Evolutionary conservation across 2,797 vertebrate species (phyloP), one percentile per base, ranked within the genome.

Genomic region (Sebastes itinus): DNA sequence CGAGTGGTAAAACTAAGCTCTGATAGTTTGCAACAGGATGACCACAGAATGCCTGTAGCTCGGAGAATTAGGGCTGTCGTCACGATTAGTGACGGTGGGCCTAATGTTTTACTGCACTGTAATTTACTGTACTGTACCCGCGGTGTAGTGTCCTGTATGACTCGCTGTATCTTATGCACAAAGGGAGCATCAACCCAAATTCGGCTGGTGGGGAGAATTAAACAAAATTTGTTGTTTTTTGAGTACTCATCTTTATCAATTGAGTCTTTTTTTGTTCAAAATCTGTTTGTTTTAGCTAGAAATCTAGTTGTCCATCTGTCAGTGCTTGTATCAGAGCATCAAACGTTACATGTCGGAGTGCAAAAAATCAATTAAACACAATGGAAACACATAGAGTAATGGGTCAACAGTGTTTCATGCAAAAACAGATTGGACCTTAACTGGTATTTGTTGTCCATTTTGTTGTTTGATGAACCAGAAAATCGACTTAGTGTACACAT

Each of bases 11-110:
- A 93, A 94, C 92, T 91, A 92, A 95, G 91, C 92, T 90, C 86
- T 89, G 91, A 95, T 94, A 86, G 89, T 93, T 92, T 94, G 90
- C 86, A 92, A 88, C 83, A 89, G 88, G 88, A 91, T 91, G 91
- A 93, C 90, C 91, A 92, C 76, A 89, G 87, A 90, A 90, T 58
- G 88, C 91, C 86, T 90, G 86, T 84, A 88, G 92, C 92, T 89
- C 3, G 38, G 91, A 91, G 91, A 95, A 93, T 94, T 92, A 91
- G 92, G 85, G 65, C 92, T 88, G 91, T 92, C 88, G 65, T 89
- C 88, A 82, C 65, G 38, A 93, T 94, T 93, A 92, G 93, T 83
- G 79, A 91, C 81, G 91, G 87, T 86, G 73, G 87, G 79, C 77
- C 88, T 85, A 84, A 88, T 91, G 88, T 93, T 94, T 92, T 72